phyloP scores from a whole-genome alignment of 37 sponge, comb jelly and placozoan species.

The Ephydatia muelleri region DNA sequence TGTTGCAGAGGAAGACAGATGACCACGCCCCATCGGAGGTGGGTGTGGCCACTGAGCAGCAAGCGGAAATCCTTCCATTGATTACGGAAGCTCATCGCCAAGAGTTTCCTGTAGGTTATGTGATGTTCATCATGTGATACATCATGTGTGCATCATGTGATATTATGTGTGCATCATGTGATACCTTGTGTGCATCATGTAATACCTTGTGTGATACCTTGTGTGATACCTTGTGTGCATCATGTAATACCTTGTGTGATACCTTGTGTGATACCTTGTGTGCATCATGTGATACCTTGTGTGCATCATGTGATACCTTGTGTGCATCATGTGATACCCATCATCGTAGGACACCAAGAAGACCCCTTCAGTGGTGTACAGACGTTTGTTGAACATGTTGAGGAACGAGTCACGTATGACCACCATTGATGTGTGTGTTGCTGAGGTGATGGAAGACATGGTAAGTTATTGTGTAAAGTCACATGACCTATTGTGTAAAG shows the following conservation, averaged over 20 bases:
- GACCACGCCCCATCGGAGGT: too few relatives aligned
- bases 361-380: neutral
- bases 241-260: too few relatives aligned
- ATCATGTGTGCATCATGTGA: too few relatives aligned
- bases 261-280: neutral
- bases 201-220: too few relatives aligned
- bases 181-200: too few relatives aligned
- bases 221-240: too few relatives aligned
- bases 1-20: neutral
- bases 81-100: constrained; percentile 9
- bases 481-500: too few relatives aligned
- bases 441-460: constrained; percentile 39
- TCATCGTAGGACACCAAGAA: too few relatives aligned
- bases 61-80: neutral
- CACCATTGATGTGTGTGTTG: constrained; percentile 10
- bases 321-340: neutral
- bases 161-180: too few relatives aligned
- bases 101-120: neutral
- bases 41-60: too few relatives aligned
- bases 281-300: neutral
- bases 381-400: constrained; percentile 2
- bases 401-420: neutral
- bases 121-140: neutral
- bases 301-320: neutral
- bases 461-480: too few relatives aligned